Evolutionary conservation across 2,113 vertebrate species (phyloP).

Genomic region (Montifringilla adamsi): DNA sequence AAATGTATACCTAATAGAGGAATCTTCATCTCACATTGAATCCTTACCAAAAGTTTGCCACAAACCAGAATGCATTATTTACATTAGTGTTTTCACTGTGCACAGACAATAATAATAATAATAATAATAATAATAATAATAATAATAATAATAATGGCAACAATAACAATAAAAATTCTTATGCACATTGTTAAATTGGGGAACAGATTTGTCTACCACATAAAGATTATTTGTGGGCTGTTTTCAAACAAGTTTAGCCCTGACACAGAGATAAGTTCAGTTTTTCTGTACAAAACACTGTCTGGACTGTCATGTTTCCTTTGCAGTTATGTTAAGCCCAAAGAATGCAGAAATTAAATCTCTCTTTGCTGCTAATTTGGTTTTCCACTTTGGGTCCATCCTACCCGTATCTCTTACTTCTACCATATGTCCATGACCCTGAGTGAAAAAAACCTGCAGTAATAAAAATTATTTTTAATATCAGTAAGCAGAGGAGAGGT

Average conservation of each 20-base stretch:
- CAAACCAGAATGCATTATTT: not conserved
- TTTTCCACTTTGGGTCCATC: not conserved
- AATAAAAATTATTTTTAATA: not conserved
- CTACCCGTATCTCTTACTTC: fast-evolving
- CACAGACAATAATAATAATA: not conserved
- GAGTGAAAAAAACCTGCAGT: not conserved
- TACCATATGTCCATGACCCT: not conserved
- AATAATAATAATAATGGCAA: not conserved
- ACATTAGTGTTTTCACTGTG: not conserved
- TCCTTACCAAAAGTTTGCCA: not conserved
- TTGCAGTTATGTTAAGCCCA: not conserved
- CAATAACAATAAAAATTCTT: not conserved
- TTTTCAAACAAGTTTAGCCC: not conserved
- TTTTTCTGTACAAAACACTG: not conserved
- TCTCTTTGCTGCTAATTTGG: not conserved
- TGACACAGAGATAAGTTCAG: not conserved
- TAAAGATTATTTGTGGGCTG: not conserved
- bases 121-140: not conserved
- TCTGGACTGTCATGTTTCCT: not conserved
- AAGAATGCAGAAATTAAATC: not conserved
- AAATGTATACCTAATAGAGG: not conserved
- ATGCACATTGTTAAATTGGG: not conserved
- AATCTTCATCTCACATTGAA: not conserved
- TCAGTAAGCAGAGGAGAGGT: not conserved
- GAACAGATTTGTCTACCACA: not conserved